Conservation (phyloP, 2,888 invertebrate species). For the Synanthedon vespiformis region DNA sequence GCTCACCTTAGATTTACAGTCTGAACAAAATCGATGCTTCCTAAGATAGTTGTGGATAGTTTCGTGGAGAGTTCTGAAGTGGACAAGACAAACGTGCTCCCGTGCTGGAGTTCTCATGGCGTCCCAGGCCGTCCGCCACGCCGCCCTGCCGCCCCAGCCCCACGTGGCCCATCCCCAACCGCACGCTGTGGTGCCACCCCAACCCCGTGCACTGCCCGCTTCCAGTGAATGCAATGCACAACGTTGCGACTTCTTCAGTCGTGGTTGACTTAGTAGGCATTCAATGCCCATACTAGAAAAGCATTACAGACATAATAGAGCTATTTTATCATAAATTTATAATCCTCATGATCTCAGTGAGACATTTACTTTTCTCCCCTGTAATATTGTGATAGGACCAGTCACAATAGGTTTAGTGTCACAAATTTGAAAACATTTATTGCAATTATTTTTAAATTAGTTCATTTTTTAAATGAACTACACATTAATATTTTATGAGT, state of each 20-base stretch:
- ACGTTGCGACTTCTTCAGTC: constrained; percentile 89
- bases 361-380: too few species aligned
- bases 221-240: constrained; percentile 92
- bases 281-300: constrained; percentile 76
- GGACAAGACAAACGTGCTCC: constrained; percentile 88
- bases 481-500: too few species aligned
- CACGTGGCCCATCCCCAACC: constrained; percentile 75
- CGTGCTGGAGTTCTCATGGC: constrained; percentile 84
- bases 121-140: constrained; percentile 88
- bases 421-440: too few species aligned
- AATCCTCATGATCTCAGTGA: too few species aligned
- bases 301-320: too few species aligned
- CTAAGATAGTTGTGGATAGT: constrained; percentile 91
- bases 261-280: constrained; percentile 82
- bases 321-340: too few species aligned
- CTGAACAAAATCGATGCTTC: constrained; percentile 94
- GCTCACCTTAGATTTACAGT: constrained; percentile 90
- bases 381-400: too few species aligned
- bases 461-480: too few species aligned
- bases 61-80: constrained; percentile 84
- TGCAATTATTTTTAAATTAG: too few species aligned
- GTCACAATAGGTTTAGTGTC: too few species aligned
- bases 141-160: constrained; percentile 72
- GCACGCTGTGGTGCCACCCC: constrained; percentile 80
- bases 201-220: constrained; percentile 81